Base-by-base conservation (phyloP, 2,888 invertebrate genomes). In the Protodeltote pygarga region DNA sequence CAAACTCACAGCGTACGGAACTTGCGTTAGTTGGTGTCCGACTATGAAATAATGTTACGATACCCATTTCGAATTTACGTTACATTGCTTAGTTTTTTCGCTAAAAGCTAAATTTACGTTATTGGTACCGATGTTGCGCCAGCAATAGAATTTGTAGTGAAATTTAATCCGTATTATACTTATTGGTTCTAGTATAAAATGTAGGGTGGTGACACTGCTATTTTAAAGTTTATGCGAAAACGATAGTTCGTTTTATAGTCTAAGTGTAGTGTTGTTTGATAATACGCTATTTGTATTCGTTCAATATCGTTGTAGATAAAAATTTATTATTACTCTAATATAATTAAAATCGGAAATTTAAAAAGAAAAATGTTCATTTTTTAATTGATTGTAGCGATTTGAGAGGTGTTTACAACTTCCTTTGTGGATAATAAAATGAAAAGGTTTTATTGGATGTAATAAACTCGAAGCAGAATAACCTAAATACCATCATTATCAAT, bases 1-100 rank as follows among this genome's bases (percentile, higher is more conserved):
- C 76, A 62, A 79, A 73, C 63, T 74, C 68, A 73, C 72, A 53
- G 64, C 74, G 74, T 64, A 63, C 68, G 65, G 65, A 65, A 68
- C 66, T 59, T 66, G 57, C 48, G 51, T 63, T 70, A 63, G 57
- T 65, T 63, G 57, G 39, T 29, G 47, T 55, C 35, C 34, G 13
- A 47, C 51, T 63, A 62, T 60, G 48, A 58, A 55, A 49, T 68
- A 57, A 51, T 61, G 34, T 47, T 49, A 44, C 38, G 42, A 41
- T 44, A 25, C 45, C 37, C 41, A 40, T 52, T 60, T 44, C 14
- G 24, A 19, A 44, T 50, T 51, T 46, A 23, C 15, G 10, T 8
- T 45, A 46, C 41, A 46, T 38, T 33, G 32, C 35, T 46, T 40
- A 11, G 32, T 28, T 65, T 60, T 53, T 60, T 54, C 2, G 15